A percentile compares a stretch with the other conserved stretches of the same genome.
phyloP scores from a whole-genome alignment of 2,797 vertebrate species.

The Rhinoraja longicauda region DNA sequence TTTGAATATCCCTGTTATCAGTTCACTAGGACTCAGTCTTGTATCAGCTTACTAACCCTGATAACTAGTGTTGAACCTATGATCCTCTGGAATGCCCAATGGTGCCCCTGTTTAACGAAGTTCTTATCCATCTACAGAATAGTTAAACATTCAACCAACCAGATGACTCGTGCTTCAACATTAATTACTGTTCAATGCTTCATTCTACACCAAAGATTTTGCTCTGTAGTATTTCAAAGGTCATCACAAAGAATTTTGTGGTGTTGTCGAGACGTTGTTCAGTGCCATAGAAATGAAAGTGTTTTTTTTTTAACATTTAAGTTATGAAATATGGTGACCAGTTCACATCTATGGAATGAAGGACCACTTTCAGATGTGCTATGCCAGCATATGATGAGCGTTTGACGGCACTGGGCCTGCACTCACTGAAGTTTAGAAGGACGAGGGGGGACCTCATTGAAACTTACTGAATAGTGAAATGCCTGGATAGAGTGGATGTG shows the following conservation, averaged over 20 bases:
- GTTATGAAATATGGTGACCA: neutral
- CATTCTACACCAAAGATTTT: neutral
- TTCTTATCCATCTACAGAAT: neutral
- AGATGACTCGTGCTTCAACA: neutral
- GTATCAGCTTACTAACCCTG: slow-evolving; percentile 15
- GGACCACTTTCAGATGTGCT: neutral
- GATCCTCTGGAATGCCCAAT: slow-evolving; percentile 20
- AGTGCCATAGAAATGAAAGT: neutral
- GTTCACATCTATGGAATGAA: neutral
- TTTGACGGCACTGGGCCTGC: too few relatives aligned
- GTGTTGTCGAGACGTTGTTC: neutral
- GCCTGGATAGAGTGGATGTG: too few relatives aligned
- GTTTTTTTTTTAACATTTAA: neutral
- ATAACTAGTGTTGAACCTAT: slow-evolving; percentile 10
- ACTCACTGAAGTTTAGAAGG: too few relatives aligned
- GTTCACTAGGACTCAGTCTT: neutral
- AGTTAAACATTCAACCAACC: neutral
- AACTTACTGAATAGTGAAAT: too few relatives aligned
- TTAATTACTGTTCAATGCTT: neutral
- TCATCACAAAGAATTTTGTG: neutral
- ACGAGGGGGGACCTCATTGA: too few relatives aligned
- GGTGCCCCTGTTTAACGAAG: slow-evolving; percentile 5
- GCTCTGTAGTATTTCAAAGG: neutral
- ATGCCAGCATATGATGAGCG: too few relatives aligned
- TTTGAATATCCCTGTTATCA: slow-evolving; percentile 34